Percentiles rank a stretch among this genome's conserved stretches.
Conservation (phyloP, 2,113 vertebrate species). For the Microcebus ravelobensis region DNA sequence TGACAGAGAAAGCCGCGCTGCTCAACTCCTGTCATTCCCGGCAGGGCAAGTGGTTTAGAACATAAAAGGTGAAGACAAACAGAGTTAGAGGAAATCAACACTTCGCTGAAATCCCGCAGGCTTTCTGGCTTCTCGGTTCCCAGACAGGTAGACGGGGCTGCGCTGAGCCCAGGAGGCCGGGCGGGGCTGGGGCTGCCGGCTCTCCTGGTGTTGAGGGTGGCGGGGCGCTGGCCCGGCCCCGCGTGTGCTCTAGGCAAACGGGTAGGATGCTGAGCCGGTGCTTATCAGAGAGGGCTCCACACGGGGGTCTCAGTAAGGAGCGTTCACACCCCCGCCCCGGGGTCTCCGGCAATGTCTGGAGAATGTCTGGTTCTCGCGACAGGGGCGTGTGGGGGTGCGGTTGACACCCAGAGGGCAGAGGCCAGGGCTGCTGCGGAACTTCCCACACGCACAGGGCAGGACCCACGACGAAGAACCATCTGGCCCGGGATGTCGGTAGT, state of each 20-base stretch:
- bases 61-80: background rate
- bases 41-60: background rate
- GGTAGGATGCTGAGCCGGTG: background rate
- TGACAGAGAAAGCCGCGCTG: background rate
- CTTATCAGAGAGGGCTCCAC: background rate
- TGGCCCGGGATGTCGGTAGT: background rate
- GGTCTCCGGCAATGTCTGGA: background rate
- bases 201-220: background rate
- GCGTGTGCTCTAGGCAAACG: background rate
- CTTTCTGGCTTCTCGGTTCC: background rate
- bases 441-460: background rate
- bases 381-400: accelerated
- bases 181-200: background rate
- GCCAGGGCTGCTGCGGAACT: background rate
- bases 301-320: background rate
- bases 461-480: background rate
- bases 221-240: background rate
- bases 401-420: background rate
- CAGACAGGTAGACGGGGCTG: background rate
- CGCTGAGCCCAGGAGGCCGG: background rate
- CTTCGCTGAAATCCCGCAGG: background rate
- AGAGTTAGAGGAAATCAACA: background rate
- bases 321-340: too few relatives aligned
- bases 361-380: background rate
- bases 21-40: background rate